These are phyloP conservation scores for Tolypeutes matacus DNA, from an alignment of 2,797 vertebrate genomes.

Conservation along the genomic window DNA sequence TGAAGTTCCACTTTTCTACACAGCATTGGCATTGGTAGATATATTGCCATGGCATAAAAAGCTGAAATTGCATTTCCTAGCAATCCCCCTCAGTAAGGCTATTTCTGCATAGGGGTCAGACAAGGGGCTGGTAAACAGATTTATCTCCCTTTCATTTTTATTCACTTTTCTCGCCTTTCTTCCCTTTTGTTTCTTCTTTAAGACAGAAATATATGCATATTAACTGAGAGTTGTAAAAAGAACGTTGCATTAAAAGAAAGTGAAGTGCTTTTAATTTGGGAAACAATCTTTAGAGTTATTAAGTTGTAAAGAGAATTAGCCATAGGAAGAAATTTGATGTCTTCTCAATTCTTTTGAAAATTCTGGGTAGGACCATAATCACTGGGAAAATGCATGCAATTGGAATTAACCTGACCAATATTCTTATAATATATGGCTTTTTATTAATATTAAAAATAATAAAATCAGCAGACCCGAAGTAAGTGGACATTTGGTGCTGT, in stretches of 20 bases:
- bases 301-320: slow-evolving; percentile 63
- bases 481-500: slow-evolving; percentile 53
- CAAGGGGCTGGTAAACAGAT: slow-evolving; percentile 65
- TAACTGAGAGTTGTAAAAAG: slow-evolving; percentile 54
- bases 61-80: slow-evolving; percentile 83
- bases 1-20: slow-evolving; percentile 76
- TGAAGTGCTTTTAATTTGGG: slow-evolving; percentile 72
- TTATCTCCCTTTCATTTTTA: slow-evolving; percentile 81
- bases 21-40: slow-evolving; percentile 74
- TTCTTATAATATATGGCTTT: slow-evolving; percentile 67
- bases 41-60: slow-evolving; percentile 72
- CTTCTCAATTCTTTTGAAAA: slow-evolving; percentile 75
- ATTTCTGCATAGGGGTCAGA: slow-evolving; percentile 71
- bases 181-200: slow-evolving; percentile 78
- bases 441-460: slow-evolving; percentile 82
- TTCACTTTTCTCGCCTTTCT: slow-evolving; percentile 78
- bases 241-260: slow-evolving; percentile 73
- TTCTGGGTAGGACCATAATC: slow-evolving; percentile 63
- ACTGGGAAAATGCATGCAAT: slow-evolving; percentile 36
- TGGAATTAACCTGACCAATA: slow-evolving; percentile 73
- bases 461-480: slow-evolving; percentile 73
- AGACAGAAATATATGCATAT: slow-evolving; percentile 61
- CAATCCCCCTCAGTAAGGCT: neutral
- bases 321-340: slow-evolving; percentile 81
- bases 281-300: slow-evolving; percentile 78